Base-by-base conservation (phyloP, 2,113 vertebrate species). In the Rhinolophus sinicus region DNA sequence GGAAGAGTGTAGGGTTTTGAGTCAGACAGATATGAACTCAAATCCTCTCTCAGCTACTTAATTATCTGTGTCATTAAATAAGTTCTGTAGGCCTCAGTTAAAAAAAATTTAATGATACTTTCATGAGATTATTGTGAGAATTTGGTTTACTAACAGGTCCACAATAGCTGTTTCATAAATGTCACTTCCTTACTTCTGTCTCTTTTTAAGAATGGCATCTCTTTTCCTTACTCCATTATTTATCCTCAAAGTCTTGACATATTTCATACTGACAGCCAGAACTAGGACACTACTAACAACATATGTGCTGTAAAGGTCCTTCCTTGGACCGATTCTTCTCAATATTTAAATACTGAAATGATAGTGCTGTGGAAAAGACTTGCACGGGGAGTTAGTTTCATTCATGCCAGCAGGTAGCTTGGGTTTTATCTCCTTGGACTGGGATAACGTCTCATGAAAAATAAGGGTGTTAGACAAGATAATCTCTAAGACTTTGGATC, bases 31-130 rank as follows among this genome's bases (percentile, higher is more conserved):
- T 40, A 22, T 26, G 33, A 92, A 7, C 65, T 88, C 47, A 84
- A 83, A 78, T 77, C 10, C 38, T 78, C 78, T 88, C n/a, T 93
- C 47, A 70, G 54, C n/a, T 92, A 92, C 21, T 88, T 86, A 81
- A 96, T 47, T 94, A 67, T 28, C 21, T 90, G 72, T 80, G 72
- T 80, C 56, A 94, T 56, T 69, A 80, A 92, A 84, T 1, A 83
- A 83, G 75, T 80, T 69, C 65, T 82, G 4, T 80, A 54, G 92
- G 30, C 40, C 52, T 77, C 58, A 69, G 60, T 65, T 92, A 69
- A 80, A 82, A 93, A 8, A 24, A 93, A 50, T 87, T 85, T 89
- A 84, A 87, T 56, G 18, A 93, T 22, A 94, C 16, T 56, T 81
- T n/a, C 30, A 72, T 62, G 60, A 83, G 11, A 60, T 24, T 40